Conservation (phyloP, 2,888 invertebrate genomes). For the Spisula solida region DNA sequence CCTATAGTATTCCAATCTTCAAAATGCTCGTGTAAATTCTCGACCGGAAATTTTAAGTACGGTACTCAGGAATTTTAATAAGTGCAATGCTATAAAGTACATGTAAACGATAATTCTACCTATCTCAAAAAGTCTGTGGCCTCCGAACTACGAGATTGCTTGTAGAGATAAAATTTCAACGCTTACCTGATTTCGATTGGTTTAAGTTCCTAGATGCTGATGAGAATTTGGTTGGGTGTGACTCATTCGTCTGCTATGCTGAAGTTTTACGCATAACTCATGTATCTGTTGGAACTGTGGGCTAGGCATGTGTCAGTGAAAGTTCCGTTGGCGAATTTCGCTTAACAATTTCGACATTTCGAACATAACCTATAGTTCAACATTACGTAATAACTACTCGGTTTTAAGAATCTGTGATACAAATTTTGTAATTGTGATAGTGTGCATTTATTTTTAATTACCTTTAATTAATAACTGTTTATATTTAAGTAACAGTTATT, state of each 20-base stretch:
- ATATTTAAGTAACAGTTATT: constrained; percentile 11
- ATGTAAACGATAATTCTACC: neutral
- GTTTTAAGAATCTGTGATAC: constrained; percentile 27
- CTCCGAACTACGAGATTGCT: constrained; percentile 4
- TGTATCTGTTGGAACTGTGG: constrained; percentile 10
- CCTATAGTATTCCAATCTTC: neutral
- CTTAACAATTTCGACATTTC: constrained; percentile 31
- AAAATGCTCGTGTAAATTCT: neutral
- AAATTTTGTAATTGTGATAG: constrained; percentile 27
- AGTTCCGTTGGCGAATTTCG: constrained; percentile 13
- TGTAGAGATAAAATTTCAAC: constrained; percentile 51
- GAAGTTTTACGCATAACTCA: constrained; percentile 5
- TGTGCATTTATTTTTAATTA: neutral
- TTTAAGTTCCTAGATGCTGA: constrained; percentile 28
- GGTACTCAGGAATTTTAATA: neutral
- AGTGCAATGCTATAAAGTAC: neutral
- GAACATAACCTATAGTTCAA: neutral
- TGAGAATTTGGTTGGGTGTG: constrained; percentile 43
- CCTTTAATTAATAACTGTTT: neutral
- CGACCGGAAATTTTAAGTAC: neutral
- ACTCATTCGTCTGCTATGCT: constrained; percentile 58
- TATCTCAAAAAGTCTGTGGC: neutral
- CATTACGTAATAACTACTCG: neutral
- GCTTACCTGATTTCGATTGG: constrained; percentile 50
- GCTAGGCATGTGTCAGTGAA: constrained; percentile 23